Conservation (phyloP, 2,888 invertebrate genomes). For the Rosalia funebris region DNA sequence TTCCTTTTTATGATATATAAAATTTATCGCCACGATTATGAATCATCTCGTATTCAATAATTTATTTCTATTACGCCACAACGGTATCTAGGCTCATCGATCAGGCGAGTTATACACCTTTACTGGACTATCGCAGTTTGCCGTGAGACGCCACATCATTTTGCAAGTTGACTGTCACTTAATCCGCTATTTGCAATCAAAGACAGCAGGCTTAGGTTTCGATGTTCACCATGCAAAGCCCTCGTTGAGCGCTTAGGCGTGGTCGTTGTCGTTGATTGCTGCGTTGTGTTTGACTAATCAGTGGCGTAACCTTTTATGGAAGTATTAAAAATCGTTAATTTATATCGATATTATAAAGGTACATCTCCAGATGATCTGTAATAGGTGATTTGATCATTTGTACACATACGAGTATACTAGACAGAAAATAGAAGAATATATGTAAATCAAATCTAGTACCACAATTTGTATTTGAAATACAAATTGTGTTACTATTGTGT, state of each 20-base stretch:
- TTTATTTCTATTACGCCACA: slow-evolving; percentile 4
- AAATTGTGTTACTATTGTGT: no score
- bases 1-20: no score
- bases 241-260: slow-evolving; percentile 39
- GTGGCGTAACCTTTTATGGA: slow-evolving; percentile 14
- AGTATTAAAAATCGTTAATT: no score
- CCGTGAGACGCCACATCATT: slow-evolving; percentile 46
- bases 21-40: no score
- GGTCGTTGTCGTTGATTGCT: slow-evolving; percentile 43
- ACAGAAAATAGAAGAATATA: no score
- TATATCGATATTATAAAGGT: no score
- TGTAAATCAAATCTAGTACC: no score
- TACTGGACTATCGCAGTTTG: slow-evolving; percentile 31
- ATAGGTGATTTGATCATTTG: no score
- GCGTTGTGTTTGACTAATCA: slow-evolving; percentile 11
- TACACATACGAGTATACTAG: no score
- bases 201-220: slow-evolving; percentile 29
- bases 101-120: slow-evolving; percentile 4
- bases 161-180: slow-evolving; percentile 42
- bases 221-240: slow-evolving; percentile 30
- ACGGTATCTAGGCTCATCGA: slow-evolving; percentile 2
- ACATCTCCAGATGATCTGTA: no score
- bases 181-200: slow-evolving; percentile 34
- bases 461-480: no score
- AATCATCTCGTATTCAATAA: slow-evolving; percentile 5